phyloP scores from a whole-genome alignment of 2,888 invertebrate species.

The Priocnemis perturbator region DNA sequence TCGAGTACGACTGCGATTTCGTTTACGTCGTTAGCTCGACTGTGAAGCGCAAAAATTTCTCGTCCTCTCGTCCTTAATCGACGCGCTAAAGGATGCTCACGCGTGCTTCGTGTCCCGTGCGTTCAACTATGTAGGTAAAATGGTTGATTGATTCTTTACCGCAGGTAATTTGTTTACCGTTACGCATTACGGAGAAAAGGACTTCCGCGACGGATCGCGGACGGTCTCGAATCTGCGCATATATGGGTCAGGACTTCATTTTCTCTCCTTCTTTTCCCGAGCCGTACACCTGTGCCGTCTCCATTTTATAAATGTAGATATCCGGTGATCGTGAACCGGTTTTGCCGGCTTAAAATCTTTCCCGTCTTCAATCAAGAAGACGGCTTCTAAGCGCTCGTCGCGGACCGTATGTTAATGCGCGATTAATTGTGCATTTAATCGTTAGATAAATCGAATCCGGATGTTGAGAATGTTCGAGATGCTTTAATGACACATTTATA shows the following conservation, averaged over 20 bases:
- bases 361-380: neutral
- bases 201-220: neutral
- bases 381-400: neutral
- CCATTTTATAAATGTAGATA: conserved; percentile 21
- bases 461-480: no score
- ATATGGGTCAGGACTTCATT: conserved; percentile 9
- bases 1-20: conserved; percentile 38
- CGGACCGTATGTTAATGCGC: no score
- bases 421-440: no score
- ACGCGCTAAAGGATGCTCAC: no score
- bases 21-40: conserved; percentile 30
- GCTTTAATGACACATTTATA: no score
- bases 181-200: no score
- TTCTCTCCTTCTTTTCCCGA: neutral
- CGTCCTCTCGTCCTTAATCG: neutral
- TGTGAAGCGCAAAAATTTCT: conserved; percentile 24
- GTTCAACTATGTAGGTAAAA: no score
- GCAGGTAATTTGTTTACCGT: no score
- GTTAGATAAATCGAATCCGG: no score
- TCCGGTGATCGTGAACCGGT: conserved; percentile 36
- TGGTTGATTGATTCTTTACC: no score
- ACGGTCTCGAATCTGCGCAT: neutral
- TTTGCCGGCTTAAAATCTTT: conserved; percentile 18
- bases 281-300: conserved; percentile 7
- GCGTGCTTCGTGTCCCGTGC: no score